These are phyloP conservation scores for Lycaena phlaeas DNA, from an alignment of 2,888 invertebrate genomes.

Conservation along the genomic window DNA sequence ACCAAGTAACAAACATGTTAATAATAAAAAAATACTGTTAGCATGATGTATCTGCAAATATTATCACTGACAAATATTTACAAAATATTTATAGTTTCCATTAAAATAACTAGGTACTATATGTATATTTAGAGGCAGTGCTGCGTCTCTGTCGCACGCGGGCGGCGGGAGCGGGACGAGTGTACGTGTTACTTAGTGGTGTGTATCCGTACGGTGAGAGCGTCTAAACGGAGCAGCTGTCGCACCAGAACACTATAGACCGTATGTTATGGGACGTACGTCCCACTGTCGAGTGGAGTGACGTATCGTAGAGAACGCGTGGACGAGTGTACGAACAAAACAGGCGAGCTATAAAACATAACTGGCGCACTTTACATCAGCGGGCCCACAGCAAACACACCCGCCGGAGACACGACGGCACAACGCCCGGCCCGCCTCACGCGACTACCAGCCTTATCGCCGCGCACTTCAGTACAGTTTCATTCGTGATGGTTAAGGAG, in stretches of 20 bases:
- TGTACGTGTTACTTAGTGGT: background rate
- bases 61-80: no score
- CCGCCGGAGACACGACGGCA: no score
- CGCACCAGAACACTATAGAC: background rate
- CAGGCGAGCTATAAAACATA: conserved; percentile 26
- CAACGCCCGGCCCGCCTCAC: no score
- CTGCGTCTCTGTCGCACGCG: background rate
- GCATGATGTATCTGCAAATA: no score
- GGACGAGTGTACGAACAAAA: conserved; percentile 18
- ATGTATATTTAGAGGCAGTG: background rate
- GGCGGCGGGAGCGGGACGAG: background rate
- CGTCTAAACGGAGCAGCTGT: background rate
- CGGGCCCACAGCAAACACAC: conserved; percentile 28
- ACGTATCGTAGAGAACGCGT: background rate
- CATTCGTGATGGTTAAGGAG: background rate
- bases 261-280: background rate
- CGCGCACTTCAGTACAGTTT: background rate
- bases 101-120: conserved; percentile 6
- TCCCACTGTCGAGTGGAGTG: background rate
- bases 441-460: background rate
- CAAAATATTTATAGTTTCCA: no score
- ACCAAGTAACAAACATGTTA: no score
- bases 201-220: no score
- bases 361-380: conserved; percentile 28
- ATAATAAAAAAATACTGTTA: no score